Evolutionary conservation across 2,797 vertebrate species (phyloP), one percentile per base, ranked within the genome.

Genomic region (Columba guinea): DNA sequence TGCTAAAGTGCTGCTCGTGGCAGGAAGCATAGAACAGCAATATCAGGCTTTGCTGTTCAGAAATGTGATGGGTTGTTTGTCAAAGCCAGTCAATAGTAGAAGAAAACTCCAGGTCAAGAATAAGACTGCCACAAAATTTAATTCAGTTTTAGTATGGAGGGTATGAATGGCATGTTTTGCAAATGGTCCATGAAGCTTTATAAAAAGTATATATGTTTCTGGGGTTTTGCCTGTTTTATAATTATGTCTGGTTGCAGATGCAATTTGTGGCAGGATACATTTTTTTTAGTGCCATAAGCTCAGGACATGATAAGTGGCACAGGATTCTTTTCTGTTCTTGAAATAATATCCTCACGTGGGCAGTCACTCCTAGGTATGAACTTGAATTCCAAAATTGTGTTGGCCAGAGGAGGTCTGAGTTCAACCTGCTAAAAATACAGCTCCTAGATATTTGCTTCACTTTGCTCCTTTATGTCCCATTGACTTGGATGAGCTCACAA

Each of bases 351-450:
- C 34, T 95, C 41, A 70, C 13, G 0, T 69, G 37, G 18, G 27
- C 41, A 35, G 30, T 9, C 30, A 78, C 35, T 93, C 51, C 41
- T 32, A 49, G 26, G 44, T 32, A 55, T 73, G 35, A 87, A 41
- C 80, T 67, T 82, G 26, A 88, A 51, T 65, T 92, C 67, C 59
- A 87, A 82, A 93, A 56, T 1, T 28, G 10, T 35, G 27, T 34
- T 79, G 80, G 59, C 32, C 76, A 41, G 84, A 91, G 32, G 53
- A 58, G 32, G 46, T 53, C 32, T 49, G 34, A 87, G 52, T 74
- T 92, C 87, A 95, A 62, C 23, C 53, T 91, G 65, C 79, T 87
- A 71, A 86, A 91, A 96, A 76, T 78, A 86, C 30, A 65, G 10
- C 21, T 67, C 32, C 67, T 60, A 26, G 39, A 9, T 48, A 49